A percentile compares a stretch with the other conserved stretches of the same genome.
phyloP scores from a whole-genome alignment of 1,140 invertebrate species.

The Platorchestia sp. region DNA sequence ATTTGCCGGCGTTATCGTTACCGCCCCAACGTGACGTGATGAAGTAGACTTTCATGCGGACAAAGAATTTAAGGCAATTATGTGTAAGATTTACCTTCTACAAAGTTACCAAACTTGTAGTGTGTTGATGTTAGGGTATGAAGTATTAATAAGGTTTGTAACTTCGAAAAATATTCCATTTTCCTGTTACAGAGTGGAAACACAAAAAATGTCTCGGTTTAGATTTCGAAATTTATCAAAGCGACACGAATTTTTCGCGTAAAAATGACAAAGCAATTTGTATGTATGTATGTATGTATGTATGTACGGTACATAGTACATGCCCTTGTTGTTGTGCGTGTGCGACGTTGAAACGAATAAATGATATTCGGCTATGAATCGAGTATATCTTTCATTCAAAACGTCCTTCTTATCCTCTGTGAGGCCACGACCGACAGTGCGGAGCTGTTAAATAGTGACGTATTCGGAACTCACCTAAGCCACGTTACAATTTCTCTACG shows the following conservation, averaged over 20 bases:
- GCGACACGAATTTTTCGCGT: neutral
- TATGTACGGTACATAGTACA: neutral
- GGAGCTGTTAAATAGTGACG: neutral
- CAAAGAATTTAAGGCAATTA: neutral
- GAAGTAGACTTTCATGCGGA: neutral
- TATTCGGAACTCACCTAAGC: neutral
- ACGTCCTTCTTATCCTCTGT: neutral
- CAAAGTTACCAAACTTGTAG: neutral
- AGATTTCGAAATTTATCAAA: neutral
- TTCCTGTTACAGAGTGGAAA: neutral
- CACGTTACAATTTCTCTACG: neutral
- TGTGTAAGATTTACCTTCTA: neutral
- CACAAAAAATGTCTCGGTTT: neutral
- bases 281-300: too few species aligned
- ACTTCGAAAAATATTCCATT: neutral
- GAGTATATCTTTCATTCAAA: neutral
- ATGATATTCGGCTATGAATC: neutral
- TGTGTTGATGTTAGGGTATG: constrained; percentile 8
- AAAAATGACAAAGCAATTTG: neutral
- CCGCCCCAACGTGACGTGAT: too few species aligned
- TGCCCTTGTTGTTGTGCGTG: neutral
- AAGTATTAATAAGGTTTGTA: constrained; percentile 27
- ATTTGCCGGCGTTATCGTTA: neutral
- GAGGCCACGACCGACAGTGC: neutral
- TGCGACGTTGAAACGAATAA: neutral